Base-by-base conservation (phyloP, 2,888 invertebrate species). In the Cancer borealis region DNA sequence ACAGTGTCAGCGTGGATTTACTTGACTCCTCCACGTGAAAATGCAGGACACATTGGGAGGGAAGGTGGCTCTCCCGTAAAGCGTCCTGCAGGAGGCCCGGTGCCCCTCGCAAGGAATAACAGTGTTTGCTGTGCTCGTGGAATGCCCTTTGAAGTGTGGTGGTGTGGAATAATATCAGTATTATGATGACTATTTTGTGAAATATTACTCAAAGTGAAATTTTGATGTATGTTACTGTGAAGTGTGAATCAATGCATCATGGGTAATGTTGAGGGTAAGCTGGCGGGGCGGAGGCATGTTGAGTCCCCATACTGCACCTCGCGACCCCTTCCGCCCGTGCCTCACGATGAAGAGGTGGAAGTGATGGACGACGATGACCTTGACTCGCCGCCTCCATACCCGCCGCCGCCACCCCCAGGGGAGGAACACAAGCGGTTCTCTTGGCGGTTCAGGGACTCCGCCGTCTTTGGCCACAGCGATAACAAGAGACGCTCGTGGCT, bases 401-500 rank as follows among this genome's bases (percentile, higher is more conserved):
- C 92, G 21, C 94, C 94, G 47, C 94, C 94, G 79, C 94, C 94
- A 66, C 94, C 94, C 12, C 94, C 94, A 88, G 90, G 91, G 47
- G 93, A 88, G 45, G 49, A 88, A 14, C 46, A 84, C 91, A 94
- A 94, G 91, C 49, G 94, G 66, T 94, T 73, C 88, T 94, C 94
- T 14, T 94, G 94, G 94, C 89, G 94, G 79, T 60, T 94, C 39
- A 79, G 92, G 73, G 94, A 94, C 94, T 94, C 94, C 94, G 90
- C 94, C 90, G 94, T 94, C 94, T 94, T 94, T 94, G 94, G 94
- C 91, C 94, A 54, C 49, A 87, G 91, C 91, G 94, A 94, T 10
- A 92, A 79, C 47, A 94, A 94, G 91, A 92, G 94, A 87, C 94
- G 94, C 84, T 94, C 94, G 87, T 94, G 94, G 94, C 92, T 94